A percentile compares a stretch with the other conserved stretches of the same genome.
phyloP scores from a whole-genome alignment of 2,888 invertebrate genomes.

The Minunthozetes semirufus region DNA sequence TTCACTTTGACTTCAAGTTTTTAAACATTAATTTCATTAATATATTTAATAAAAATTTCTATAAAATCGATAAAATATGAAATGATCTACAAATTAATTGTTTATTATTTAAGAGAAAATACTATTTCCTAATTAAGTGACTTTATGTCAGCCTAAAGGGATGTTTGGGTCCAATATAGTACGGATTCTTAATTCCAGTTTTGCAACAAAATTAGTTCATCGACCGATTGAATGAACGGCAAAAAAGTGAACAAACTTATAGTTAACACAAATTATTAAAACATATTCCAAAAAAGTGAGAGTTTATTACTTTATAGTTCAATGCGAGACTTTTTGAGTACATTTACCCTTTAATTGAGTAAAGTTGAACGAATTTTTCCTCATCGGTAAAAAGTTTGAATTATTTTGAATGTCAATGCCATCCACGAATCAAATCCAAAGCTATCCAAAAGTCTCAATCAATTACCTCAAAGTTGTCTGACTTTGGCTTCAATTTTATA shows the following conservation, averaged over 20 bases:
- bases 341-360: slow-evolving; percentile 19
- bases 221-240: slow-evolving; percentile 5
- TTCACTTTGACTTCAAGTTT: too few species aligned
- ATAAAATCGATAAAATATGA: neutral
- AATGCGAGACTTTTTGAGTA: neutral
- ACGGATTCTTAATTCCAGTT: slow-evolving; percentile 29
- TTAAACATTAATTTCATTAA: too few species aligned
- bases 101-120: too few species aligned
- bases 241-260: neutral
- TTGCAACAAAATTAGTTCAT: slow-evolving; percentile 21
- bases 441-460: neutral
- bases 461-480: too few species aligned
- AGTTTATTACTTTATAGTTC: neutral
- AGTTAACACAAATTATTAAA: neutral
- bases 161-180: too few species aligned
- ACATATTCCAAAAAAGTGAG: neutral
- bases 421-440: neutral
- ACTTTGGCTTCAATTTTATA: too few species aligned
- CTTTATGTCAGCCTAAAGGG: too few species aligned
- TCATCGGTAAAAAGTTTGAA: neutral
- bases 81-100: neutral
- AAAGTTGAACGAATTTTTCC: neutral
- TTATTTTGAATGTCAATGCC: slow-evolving; percentile 11
- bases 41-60: too few species aligned
- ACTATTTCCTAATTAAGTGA: too few species aligned